Evolutionary conservation across 2,888 invertebrate species (phyloP).

Genomic region (Cyclophora albipunctata): DNA sequence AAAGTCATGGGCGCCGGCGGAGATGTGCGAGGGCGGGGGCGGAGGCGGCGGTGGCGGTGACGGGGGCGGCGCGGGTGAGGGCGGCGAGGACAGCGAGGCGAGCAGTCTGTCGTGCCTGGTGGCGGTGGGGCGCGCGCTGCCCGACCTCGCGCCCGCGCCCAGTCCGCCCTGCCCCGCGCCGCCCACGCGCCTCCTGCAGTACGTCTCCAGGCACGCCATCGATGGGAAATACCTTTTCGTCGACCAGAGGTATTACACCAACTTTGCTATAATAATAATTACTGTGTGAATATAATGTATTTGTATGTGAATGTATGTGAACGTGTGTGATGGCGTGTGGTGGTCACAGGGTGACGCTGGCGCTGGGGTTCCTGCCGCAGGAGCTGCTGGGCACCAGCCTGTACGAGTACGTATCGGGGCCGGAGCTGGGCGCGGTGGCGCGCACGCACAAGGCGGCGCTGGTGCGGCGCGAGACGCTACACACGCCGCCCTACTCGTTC

Average conservation of each 20-base stretch:
- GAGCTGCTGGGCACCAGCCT: conserved; percentile 93
- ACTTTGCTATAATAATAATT: not conserved
- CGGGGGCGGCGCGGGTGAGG: conserved; percentile 74
- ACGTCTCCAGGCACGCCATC: conserved; percentile 88
- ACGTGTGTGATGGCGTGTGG: conserved; percentile 15
- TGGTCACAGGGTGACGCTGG: conserved; percentile 83
- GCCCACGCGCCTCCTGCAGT: conserved; percentile 80
- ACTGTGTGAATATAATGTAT: too few species aligned
- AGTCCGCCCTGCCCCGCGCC: conserved; percentile 32
- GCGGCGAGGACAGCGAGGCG: conserved; percentile 59
- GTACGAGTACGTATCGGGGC: conserved; percentile 92
- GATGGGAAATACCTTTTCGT: conserved; percentile 96
- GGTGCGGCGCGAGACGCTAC: conserved; percentile 76
- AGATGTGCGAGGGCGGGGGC: conserved; percentile 80
- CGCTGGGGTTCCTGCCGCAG: conserved; percentile 93
- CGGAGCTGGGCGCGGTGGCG: conserved; percentile 86
- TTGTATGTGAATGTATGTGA: not conserved
- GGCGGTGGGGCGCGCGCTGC: conserved; percentile 86
- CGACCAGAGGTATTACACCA: conserved; percentile 84
- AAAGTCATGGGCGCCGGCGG: conserved; percentile 92
- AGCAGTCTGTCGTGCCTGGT: conserved; percentile 90
- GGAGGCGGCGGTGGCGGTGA: conserved; percentile 61
- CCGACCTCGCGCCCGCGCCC: conserved; percentile 69
- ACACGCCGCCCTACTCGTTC: conserved; percentile 85
- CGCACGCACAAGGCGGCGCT: conserved; percentile 89